Conservation (phyloP, 1,140 invertebrate species). For the Hormaphis cornu region DNA sequence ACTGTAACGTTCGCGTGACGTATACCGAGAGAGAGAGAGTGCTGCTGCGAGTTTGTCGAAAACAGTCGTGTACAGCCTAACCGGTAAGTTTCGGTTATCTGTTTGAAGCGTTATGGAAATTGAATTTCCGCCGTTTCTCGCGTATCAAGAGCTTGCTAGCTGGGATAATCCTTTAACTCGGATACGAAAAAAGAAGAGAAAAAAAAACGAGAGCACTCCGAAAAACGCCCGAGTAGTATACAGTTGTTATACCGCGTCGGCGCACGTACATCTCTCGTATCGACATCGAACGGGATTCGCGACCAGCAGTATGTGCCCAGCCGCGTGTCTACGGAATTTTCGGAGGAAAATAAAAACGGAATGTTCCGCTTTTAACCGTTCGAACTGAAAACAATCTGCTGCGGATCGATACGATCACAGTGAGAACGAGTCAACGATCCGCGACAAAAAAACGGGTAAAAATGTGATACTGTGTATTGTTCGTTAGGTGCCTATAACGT, state of each 20-base stretch:
- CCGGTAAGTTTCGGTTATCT: not conserved
- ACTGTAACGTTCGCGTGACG: no score
- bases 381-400: no score
- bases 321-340: not conserved
- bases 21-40: no score
- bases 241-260: not conserved
- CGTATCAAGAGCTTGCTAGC: not conserved
- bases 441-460: no score
- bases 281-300: not conserved
- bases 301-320: not conserved
- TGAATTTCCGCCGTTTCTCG: conserved; percentile 4
- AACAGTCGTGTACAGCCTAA: no score
- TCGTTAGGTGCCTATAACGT: no score
- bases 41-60: not conserved
- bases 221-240: no score
- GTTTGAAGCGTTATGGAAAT: not conserved
- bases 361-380: no score
- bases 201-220: not conserved
- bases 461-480: no score
- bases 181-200: not conserved
- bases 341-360: no score
- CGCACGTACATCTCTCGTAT: not conserved
- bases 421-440: no score
- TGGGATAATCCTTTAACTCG: conserved; percentile 2
- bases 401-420: no score